Conservation (phyloP, 2,888 invertebrate genomes). For the Choristoneura rosaceana region DNA sequence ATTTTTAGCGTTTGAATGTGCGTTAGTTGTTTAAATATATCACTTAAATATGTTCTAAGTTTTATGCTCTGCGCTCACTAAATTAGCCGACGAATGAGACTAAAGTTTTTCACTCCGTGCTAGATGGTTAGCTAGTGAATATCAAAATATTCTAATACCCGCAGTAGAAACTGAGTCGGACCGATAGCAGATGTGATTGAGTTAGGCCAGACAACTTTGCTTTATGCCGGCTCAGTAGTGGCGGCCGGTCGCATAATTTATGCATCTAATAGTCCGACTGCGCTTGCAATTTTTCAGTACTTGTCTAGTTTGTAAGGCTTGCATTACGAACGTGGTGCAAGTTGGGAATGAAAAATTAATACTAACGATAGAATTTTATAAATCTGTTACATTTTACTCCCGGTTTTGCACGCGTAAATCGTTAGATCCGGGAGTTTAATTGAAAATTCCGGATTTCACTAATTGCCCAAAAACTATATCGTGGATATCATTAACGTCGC, state of each 20-base stretch:
- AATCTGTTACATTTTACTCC: no score
- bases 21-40: no score
- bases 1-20: no score
- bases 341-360: neutral
- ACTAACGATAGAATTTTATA: no score
- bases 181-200: constrained; percentile 28
- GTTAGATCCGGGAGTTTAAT: no score
- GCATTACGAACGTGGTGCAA: neutral
- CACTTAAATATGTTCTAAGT: no score
- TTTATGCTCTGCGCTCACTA: neutral
- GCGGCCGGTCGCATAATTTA: constrained; percentile 26
- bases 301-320: constrained; percentile 9
- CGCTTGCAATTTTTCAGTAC: constrained; percentile 22
- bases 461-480: no score
- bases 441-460: no score
- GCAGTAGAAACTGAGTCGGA: neutral
- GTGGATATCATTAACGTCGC: no score
- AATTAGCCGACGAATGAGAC: neutral
- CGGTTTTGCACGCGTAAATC: no score
- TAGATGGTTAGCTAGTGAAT: constrained; percentile 6
- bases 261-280: constrained; percentile 27
- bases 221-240: constrained; percentile 10
- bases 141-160: neutral
- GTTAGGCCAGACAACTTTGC: constrained; percentile 28
- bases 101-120: neutral